Evolutionary conservation across 1,140 invertebrate genomes (phyloP), one percentile per base, ranked within the genome.

Genomic region (Rhynchophorus ferrugineus): DNA sequence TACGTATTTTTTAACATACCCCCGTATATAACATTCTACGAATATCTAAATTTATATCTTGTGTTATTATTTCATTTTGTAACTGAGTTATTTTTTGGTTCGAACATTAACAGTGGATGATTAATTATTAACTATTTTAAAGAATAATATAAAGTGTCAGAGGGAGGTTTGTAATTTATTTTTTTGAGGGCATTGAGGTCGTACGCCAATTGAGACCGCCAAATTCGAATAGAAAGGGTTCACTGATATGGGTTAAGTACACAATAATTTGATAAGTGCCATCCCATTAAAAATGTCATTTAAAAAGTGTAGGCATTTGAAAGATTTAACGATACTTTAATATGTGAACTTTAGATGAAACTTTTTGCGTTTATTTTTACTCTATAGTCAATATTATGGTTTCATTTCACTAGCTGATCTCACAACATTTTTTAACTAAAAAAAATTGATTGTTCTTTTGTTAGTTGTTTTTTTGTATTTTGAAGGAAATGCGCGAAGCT

Each of bases 251-350:
- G 49, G 49, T 51, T 37, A 22, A 35, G 49, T 51, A 51, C 49
- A 51, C 49, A 44, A 51, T 51, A 51, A n/a, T 51, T 51, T 51
- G 49, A 51, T 51, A 51, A 51, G 49, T 44, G 24, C 29, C 14
- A 44, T 18, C 18, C 37, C 36, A 37, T 49, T 49, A 42, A 24
- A 49, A 42, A 39, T 37, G 20, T 35, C 33, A 38, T 18, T 33
- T 19, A 50, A 24, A 3, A 17, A 41, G 22, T 16, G 38, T 35
- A 33, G 14, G 44, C 35, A 51, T 43, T 51, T 44, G 33, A 51
- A 37, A n/a, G 42, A 33, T 44, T 44, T 16, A 2, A 22, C 14
- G 36, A 34, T 20, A 35, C 13, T 34, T 35, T 20, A 11, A n/a
- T n/a, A n/a, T n/a, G n/a, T n/a, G n/a, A n/a, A n/a, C n/a, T n/a